Base-by-base conservation (phyloP, 1,140 invertebrate species). In the Leptinotarsa undecemlineata region DNA sequence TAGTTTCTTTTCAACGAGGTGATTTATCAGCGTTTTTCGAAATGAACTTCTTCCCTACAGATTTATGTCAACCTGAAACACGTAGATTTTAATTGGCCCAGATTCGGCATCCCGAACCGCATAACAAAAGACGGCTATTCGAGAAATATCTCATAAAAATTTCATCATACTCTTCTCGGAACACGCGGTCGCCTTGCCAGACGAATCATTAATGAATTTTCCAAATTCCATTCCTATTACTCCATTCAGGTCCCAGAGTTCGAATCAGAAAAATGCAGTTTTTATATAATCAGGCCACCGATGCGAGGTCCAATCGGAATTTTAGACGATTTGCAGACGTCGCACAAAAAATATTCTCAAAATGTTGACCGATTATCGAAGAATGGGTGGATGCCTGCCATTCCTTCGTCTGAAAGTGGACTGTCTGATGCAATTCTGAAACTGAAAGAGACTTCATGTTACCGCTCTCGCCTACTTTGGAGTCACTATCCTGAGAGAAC, bases 21-120 rank as follows among this genome's bases (percentile, higher is more conserved):
- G 1, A 57, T 57, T 57, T 17, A 19, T 57, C 14, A 57, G n/a
- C 51, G 15, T 57, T 57, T 57, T n/a, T 57, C 51, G 15, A 19
- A 57, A 57, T 17, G n/a, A 57, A 57, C 15, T n/a, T 8, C 17
- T 57, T 57, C n/a, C 51, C 4, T 0, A n/a, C 33, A 57, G 13
- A 57, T 57, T 57, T n/a, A 57, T 57, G n/a, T 19, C 1, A 19
- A 19, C 51, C 5, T 57, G 15, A 15, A 57, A 6, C 0, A 13
- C 26, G 63, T 68, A 23, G 23, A 13, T n/a, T 68, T 68, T 68
- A 68, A 68, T 68, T 68, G 66, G 66, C 66, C 66, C 66, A 68
- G 66, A 42, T 68, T 68, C 66, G 66, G 66, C 66, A 57, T 57
- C 51, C 51, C 51, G 51, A 57, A 57, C 15, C 51, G n/a, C 15